A percentile compares a stretch with the other conserved stretches of the same genome.
phyloP scores from a whole-genome alignment of 2,797 vertebrate genomes.

The Carduelis carduelis region DNA sequence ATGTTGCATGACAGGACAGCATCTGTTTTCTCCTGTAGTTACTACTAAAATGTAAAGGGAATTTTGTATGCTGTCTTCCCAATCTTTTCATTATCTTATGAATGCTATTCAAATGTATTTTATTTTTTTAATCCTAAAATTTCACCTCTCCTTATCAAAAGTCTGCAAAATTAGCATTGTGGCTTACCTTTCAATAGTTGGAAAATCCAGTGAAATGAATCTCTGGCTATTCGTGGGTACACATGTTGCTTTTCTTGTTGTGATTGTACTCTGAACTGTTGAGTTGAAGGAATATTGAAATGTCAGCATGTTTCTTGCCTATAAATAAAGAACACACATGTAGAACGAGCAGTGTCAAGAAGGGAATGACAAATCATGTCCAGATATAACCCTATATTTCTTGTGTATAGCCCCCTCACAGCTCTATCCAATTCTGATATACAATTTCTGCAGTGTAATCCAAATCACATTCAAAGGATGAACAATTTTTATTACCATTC shows the following conservation, averaged over 20 bases:
- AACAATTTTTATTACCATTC: constrained; percentile 4
- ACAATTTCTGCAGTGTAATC: constrained; percentile 35
- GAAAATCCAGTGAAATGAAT: neutral
- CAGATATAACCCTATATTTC: neutral
- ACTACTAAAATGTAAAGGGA: neutral
- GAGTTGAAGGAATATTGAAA: constrained; percentile 29
- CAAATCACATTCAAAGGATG: constrained; percentile 9
- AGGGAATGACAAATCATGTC: constrained; percentile 11
- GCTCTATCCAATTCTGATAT: neutral
- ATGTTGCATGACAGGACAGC: neutral
- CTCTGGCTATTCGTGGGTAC: neutral
- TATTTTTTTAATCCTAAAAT: neutral
- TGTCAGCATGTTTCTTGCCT: constrained; percentile 26
- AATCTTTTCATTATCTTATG: neutral
- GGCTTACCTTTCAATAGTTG: constrained; percentile 13
- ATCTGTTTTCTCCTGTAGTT: neutral
- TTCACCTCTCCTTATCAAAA: neutral
- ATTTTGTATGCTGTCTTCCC: neutral
- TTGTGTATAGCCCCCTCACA: neutral
- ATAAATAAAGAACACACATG: constrained; percentile 47
- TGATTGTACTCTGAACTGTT: constrained; percentile 11
- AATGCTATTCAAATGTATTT: neutral
- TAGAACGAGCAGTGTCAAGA: constrained; percentile 24
- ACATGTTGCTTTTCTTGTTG: neutral
- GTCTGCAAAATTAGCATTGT: neutral